Percentiles rank a stretch among this genome's conserved stretches.
phyloP scores from a whole-genome alignment of 2,797 vertebrate genomes.

The Simalia tracyae region DNA sequence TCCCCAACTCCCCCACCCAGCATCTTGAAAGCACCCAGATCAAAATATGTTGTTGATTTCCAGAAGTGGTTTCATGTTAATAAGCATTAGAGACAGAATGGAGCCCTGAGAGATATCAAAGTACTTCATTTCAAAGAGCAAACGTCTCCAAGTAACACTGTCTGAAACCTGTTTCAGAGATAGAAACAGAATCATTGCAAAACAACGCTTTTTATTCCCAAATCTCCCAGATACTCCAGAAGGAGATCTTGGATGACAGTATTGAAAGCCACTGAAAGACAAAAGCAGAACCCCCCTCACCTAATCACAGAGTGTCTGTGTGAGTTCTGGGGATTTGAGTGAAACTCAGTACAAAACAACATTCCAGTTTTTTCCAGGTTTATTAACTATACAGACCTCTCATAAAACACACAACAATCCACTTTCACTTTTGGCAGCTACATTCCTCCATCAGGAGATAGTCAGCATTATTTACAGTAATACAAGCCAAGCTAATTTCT shows the following conservation, averaged over 20 bases:
- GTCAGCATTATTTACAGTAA: neutral
- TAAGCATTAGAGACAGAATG: neutral
- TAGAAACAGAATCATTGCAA: neutral
- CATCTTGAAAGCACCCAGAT: neutral
- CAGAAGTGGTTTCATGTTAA: neutral
- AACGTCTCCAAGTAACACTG: neutral
- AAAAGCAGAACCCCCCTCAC: neutral
- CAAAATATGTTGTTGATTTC: neutral
- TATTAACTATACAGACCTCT: neutral
- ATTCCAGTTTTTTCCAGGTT: neutral
- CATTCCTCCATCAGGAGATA: neutral
- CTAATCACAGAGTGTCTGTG: neutral
- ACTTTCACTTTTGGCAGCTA: neutral
- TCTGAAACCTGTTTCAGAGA: neutral
- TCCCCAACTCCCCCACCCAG: neutral
- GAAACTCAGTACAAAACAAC: neutral
- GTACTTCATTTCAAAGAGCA: neutral
- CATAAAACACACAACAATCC: neutral
- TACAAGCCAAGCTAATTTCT: neutral
- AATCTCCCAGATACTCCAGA: neutral
- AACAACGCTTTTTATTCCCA: neutral
- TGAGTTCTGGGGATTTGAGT: neutral
- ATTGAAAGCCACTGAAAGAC: neutral
- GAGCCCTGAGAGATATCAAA: neutral
- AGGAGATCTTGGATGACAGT: neutral